Percentiles rank a stretch among this genome's conserved stretches.
Conservation (phyloP, 2,113 vertebrate species). For the Argyrosomus japonicus region DNA sequence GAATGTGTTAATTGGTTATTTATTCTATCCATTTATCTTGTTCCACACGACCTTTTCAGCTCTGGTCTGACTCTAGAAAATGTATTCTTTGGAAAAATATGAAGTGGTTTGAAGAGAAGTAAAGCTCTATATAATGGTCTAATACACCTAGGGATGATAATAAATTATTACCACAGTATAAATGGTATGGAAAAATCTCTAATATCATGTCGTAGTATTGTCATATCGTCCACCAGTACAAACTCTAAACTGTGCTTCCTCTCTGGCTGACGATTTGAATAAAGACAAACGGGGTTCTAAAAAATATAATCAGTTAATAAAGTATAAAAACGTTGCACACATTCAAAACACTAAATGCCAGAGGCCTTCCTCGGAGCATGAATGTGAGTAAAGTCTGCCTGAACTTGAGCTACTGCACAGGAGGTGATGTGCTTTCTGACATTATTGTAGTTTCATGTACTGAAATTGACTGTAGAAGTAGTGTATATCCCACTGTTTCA, state of each 20-base stretch:
- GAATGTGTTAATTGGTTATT: not conserved
- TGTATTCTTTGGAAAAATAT: not conserved
- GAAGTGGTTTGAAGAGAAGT: not conserved
- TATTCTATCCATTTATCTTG: not conserved
- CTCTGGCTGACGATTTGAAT: not conserved
- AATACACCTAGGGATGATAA: not conserved
- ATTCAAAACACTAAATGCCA: constrained; percentile 5
- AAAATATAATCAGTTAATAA: not conserved
- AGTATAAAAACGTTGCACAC: not conserved
- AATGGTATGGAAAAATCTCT: not conserved
- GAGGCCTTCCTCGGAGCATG: not conserved
- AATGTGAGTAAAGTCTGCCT: not conserved
- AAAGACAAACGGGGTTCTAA: not conserved
- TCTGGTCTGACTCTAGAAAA: not conserved
- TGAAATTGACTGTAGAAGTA: constrained; percentile 1
- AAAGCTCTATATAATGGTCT: not conserved
- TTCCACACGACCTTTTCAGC: not conserved
- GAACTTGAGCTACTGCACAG: not conserved
- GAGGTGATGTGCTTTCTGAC: not conserved
- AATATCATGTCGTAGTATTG: not conserved
- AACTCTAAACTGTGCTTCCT: not conserved
- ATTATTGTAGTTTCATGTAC: not conserved
- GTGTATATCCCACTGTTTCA: not conserved
- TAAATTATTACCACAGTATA: no score
- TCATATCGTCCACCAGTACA: not conserved